Evolutionary conservation across 2,113 vertebrate species (phyloP).

Genomic region (Pelobates fuscus): DNA sequence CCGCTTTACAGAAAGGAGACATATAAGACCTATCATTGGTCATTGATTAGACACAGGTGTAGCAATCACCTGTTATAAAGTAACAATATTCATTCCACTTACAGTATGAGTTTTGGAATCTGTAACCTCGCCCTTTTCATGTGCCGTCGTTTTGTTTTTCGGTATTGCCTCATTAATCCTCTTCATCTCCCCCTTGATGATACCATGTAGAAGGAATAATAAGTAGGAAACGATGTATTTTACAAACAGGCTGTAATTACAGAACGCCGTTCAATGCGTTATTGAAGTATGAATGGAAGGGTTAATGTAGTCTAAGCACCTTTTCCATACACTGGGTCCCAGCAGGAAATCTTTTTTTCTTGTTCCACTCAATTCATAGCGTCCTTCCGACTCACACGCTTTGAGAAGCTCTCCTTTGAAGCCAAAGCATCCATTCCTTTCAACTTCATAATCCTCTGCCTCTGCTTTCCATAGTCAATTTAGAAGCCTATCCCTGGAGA

Average conservation of each 20-base stretch:
- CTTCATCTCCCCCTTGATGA: neutral
- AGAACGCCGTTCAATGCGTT: neutral
- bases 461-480: constrained; percentile 19
- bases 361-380: constrained; percentile 8
- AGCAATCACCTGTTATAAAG: no score
- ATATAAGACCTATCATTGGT: no score
- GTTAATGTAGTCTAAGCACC: constrained; percentile 17
- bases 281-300: neutral
- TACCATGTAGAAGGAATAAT: neutral
- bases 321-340: neutral
- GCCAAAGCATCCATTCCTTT: constrained; percentile 30
- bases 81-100: no score
- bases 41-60: no score
- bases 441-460: constrained; percentile 34
- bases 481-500: constrained; percentile 25
- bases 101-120: no score
- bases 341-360: constrained; percentile 6
- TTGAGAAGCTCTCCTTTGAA: constrained; percentile 24
- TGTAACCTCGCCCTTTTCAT: no score
- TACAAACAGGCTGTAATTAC: neutral
- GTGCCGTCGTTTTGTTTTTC: no score
- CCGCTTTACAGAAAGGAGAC: no score
- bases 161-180: neutral
- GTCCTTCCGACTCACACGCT: neutral
- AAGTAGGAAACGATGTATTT: neutral